Conservation (phyloP, 2,113 vertebrate genomes). For the Corythaixoides concolor region DNA sequence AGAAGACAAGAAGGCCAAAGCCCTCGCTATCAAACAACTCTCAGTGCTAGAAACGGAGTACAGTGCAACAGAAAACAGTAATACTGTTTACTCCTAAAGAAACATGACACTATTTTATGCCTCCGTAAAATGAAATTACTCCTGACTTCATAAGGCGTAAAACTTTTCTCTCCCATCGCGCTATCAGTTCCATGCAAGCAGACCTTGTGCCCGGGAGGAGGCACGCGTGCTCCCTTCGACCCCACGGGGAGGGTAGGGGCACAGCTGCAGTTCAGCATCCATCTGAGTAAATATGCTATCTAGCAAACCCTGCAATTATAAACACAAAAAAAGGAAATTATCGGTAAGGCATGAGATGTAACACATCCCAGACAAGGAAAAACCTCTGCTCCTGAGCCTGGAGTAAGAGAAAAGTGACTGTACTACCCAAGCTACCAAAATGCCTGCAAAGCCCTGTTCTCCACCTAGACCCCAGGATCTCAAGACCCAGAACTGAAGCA, state of each 20-base stretch:
- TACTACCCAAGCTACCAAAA: background rate
- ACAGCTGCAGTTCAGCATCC: background rate
- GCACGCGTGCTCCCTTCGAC: background rate
- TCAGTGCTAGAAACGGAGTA: background rate
- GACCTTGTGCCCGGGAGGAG: background rate
- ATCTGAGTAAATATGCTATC: background rate
- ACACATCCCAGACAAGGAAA: background rate
- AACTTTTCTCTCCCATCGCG: background rate
- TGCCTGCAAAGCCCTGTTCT: background rate
- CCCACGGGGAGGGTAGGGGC: background rate
- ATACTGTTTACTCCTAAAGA: background rate
- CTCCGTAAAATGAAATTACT: background rate
- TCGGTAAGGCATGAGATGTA: background rate
- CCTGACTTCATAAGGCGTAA: background rate
- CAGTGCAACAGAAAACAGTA: background rate
- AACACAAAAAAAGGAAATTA: background rate
- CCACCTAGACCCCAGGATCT: background rate
- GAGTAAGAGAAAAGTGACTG: background rate
- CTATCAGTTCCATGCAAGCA: background rate
- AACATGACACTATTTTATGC: rapidly evolving
- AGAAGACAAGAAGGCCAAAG: background rate
- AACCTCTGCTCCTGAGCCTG: background rate
- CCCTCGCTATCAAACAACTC: background rate
- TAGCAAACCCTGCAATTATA: background rate
- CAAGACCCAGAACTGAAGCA: background rate